These are phyloP conservation scores for Manis javanica DNA, from an alignment of 2,797 vertebrate species.

Conservation along the genomic window DNA sequence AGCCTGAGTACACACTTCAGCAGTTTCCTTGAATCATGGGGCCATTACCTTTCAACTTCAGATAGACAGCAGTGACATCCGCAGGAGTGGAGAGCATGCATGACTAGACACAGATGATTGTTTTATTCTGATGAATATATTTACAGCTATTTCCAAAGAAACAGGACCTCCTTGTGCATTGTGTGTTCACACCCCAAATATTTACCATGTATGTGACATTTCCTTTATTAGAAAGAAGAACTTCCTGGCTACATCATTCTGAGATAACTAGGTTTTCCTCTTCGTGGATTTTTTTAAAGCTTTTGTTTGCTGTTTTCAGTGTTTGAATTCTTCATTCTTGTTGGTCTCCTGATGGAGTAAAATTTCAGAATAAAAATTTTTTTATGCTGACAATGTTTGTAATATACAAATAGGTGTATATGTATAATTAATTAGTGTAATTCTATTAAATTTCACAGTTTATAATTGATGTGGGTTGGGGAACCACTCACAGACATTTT, in stretches of 20 bases:
- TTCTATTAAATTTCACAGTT: constrained; percentile 35
- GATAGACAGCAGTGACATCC: constrained; percentile 86
- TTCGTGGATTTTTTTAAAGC: neutral
- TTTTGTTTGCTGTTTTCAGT: constrained; percentile 50
- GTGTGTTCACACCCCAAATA: constrained; percentile 62
- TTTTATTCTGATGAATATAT: constrained; percentile 87
- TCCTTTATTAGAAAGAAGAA: constrained; percentile 53
- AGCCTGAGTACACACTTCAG: constrained; percentile 88
- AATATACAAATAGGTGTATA: neutral
- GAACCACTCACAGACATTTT: neutral
- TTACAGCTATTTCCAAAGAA: constrained; percentile 82
- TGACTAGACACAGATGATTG: constrained; percentile 86
- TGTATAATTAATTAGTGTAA: constrained; percentile 59
- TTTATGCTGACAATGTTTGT: neutral
- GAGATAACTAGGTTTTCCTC: constrained; percentile 26
- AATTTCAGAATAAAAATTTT: constrained; percentile 57
- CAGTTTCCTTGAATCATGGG: constrained; percentile 87
- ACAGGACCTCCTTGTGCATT: constrained; percentile 53
- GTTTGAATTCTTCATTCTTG: constrained; percentile 51
- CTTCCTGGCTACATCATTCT: neutral
- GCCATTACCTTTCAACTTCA: constrained; percentile 87
- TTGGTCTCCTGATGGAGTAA: neutral
- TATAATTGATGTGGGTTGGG: neutral
- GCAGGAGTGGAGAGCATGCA: constrained; percentile 80
- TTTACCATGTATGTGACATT: neutral